A percentile compares a stretch with the other conserved stretches of the same genome.
These are phyloP conservation scores for Cygnus olor DNA, from an alignment of 2,797 vertebrate species.

Conservation along the genomic window DNA sequence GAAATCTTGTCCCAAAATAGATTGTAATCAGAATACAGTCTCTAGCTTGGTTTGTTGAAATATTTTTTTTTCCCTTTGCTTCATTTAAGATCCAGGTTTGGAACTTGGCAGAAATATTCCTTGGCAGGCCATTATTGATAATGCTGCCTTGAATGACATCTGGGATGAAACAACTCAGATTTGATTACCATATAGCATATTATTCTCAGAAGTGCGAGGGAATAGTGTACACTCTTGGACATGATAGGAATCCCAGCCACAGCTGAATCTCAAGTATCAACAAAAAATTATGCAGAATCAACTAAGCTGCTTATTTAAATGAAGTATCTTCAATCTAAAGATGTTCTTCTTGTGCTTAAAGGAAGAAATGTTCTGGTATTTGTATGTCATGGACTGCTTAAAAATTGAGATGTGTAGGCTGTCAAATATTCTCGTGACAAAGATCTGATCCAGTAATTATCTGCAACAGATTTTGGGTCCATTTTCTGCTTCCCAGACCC, in stretches of 20 bases:
- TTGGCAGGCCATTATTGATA: slow-evolving; percentile 2
- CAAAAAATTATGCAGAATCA: slow-evolving; percentile 18
- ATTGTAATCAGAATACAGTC: background rate
- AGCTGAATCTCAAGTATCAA: background rate
- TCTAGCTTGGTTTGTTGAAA: background rate
- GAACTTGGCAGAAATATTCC: background rate
- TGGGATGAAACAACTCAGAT: background rate
- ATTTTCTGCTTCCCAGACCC: slow-evolving; percentile 64
- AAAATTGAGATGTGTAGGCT: slow-evolving; percentile 72
- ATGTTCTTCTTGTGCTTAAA: slow-evolving; percentile 9
- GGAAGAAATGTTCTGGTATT: slow-evolving; percentile 37
- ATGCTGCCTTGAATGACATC: background rate
- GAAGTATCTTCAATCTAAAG: background rate
- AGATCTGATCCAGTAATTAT: slow-evolving; percentile 75
- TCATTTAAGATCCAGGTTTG: slow-evolving; percentile 6
- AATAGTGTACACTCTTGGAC: background rate
- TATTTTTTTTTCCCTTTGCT: background rate
- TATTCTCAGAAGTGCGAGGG: background rate
- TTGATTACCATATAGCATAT: background rate
- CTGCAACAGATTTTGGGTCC: slow-evolving; percentile 61
- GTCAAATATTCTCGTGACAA: slow-evolving; percentile 72
- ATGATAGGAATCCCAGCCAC: background rate
- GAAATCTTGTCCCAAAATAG: background rate
- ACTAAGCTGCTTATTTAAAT: background rate
- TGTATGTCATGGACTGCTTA: slow-evolving; percentile 37